These are phyloP conservation scores for Orius laevigatus DNA, from an alignment of 1,140 invertebrate species.

Conservation along the genomic window DNA sequence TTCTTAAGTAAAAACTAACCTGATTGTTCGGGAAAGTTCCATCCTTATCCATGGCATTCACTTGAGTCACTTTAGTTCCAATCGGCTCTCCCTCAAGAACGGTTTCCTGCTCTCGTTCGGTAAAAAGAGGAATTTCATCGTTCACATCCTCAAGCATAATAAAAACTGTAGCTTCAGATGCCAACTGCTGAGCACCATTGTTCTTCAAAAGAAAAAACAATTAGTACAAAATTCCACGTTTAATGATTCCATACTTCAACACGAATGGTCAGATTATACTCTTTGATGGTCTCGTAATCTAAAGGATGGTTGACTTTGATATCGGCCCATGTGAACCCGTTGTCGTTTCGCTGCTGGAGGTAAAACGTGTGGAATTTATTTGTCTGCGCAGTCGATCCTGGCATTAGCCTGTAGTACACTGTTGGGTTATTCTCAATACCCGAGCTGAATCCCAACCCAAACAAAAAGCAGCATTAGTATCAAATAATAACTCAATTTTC, in stretches of 20 bases:
- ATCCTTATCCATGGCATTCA: slow-evolving; percentile 92
- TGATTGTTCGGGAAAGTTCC: slow-evolving; percentile 87
- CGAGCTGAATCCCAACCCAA: slow-evolving; percentile 44
- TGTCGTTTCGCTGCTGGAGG: slow-evolving; percentile 77
- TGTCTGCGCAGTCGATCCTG: slow-evolving; percentile 83
- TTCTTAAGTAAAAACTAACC: slow-evolving; percentile 35
- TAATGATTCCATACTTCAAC: slow-evolving; percentile 75
- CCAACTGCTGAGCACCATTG: slow-evolving; percentile 86
- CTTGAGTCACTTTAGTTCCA: slow-evolving; percentile 87
- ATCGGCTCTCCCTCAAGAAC: slow-evolving; percentile 85
- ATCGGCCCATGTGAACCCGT: slow-evolving; percentile 81
- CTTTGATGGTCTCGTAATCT: slow-evolving; percentile 87
- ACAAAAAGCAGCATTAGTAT: neutral
- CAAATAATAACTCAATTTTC: slow-evolving; percentile 3
- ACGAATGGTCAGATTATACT: slow-evolving; percentile 88
- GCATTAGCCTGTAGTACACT: slow-evolving; percentile 87
- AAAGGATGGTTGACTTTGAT: slow-evolving; percentile 91
- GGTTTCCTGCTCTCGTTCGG: slow-evolving; percentile 84
- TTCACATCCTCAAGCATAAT: slow-evolving; percentile 91
- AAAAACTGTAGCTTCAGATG: slow-evolving; percentile 82
- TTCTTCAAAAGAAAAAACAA: slow-evolving; percentile 44
- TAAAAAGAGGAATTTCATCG: slow-evolving; percentile 90
- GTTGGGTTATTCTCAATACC: slow-evolving; percentile 90
- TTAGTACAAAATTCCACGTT: slow-evolving; percentile 16
- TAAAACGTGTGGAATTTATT: slow-evolving; percentile 93